phyloP scores from a whole-genome alignment of 2,888 invertebrate species.

The Lamproptera curius region DNA sequence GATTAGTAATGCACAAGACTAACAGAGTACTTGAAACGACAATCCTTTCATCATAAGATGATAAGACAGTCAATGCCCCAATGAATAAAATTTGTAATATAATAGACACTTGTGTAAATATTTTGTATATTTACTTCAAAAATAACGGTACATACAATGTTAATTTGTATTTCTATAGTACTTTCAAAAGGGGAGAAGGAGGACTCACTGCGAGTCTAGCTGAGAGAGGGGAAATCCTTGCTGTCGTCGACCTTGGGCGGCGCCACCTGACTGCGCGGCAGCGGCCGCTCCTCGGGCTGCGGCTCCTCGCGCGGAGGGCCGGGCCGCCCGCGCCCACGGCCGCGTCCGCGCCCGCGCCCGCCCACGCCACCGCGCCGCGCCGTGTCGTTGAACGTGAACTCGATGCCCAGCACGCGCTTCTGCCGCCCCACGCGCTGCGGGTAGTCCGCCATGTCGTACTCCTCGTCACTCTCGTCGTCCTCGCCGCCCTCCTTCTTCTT shows the following conservation, averaged over 20 bases:
- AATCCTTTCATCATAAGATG: constrained; percentile 31
- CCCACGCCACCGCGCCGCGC: constrained; percentile 85
- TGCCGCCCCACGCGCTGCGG: constrained; percentile 92
- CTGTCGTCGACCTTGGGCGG: constrained; percentile 96
- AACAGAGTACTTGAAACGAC: constrained; percentile 3
- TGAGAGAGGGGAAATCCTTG: constrained; percentile 96
- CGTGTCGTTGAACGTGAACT: constrained; percentile 91
- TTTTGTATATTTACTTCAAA: constrained; percentile 79
- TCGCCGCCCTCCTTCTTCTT: constrained; percentile 84
- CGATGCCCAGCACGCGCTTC: constrained; percentile 91
- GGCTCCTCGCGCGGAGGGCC: constrained; percentile 51
- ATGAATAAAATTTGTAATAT: constrained; percentile 60
- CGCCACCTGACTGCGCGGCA: constrained; percentile 48
- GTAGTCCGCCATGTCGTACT: constrained; percentile 87
- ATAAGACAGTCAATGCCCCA: constrained; percentile 38
- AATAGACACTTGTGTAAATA: constrained; percentile 77
- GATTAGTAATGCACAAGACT: constrained; percentile 12
- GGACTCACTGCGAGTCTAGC: constrained; percentile 78
- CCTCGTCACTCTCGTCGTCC: constrained; percentile 83
- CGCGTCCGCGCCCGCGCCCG: constrained; percentile 79
- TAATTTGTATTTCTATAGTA: constrained; percentile 72
- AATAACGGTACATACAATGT: constrained; percentile 78
- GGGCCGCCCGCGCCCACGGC: constrained; percentile 57
- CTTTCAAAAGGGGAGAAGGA: constrained; percentile 65
- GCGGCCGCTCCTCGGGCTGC: constrained; percentile 56